Conservation (phyloP, 2,113 vertebrate genomes). For the Amazona guildingii region DNA sequence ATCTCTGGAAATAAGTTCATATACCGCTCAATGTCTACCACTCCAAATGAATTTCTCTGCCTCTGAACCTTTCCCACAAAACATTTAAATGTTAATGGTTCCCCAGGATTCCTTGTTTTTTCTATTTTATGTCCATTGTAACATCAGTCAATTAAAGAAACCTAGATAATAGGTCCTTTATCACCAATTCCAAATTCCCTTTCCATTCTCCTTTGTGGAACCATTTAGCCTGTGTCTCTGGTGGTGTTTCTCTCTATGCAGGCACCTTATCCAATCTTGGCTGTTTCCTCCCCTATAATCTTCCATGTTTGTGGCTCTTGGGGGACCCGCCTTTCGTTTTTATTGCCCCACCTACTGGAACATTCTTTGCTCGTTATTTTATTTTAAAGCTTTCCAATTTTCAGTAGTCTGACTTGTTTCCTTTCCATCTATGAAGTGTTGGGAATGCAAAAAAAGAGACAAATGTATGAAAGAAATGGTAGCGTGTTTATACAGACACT, state of each 20-base stretch:
- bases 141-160: not conserved
- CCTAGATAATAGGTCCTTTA: not conserved
- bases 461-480: not conserved
- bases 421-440: not conserved
- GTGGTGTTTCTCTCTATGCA: not conserved
- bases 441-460: not conserved
- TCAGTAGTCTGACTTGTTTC: conserved; percentile 8
- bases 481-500: not conserved
- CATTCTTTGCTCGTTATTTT: not conserved
- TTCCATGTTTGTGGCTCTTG: conserved; percentile 7
- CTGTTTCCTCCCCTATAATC: not conserved
- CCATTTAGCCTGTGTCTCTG: not conserved
- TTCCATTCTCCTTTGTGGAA: not conserved
- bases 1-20: not conserved
- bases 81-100: not conserved
- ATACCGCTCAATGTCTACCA: not conserved
- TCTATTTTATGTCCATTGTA: not conserved
- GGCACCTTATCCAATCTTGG: conserved; percentile 35
- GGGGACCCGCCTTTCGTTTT: not conserved
- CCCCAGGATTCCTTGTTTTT: not conserved
- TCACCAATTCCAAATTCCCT: not conserved
- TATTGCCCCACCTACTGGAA: conserved; percentile 35
- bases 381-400: conserved; percentile 19
- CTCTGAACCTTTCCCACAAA: not conserved
- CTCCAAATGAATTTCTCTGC: not conserved